Base-by-base conservation (phyloP, 2,797 vertebrate species). In the Tokudaia muenninki region DNA sequence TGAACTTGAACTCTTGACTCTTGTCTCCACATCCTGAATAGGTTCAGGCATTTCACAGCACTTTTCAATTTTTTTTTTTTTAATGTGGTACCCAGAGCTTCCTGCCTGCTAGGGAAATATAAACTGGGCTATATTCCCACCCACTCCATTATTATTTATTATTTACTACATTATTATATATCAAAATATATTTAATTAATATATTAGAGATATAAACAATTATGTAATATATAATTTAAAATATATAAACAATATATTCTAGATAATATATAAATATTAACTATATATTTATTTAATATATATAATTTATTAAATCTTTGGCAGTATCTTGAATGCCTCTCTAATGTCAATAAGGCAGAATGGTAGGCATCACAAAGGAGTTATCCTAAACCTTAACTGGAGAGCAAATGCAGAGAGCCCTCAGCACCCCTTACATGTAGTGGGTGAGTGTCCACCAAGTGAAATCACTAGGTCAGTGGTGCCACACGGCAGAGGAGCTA, bases 341-440 rank as follows among this genome's bases (percentile, higher is more conserved):
- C 26, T 78, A 67, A 92, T 75, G 11, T 91, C 79, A 65, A 11
- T 7, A 55, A 55, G 74, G 31, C 11, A 50, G 37, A 57, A 50
- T 55, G 37, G 86, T 24, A 72, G 47, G 24, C 74, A 61, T 90
- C 34, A 63, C 44, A 82, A 75, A 37, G 47, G 29, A 57, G 41
- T 93, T 84, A 52, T 74, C 88, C 61, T 96, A 61, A 55, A 92
- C 65, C 26, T 78, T 61, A 77, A 78, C 3, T 26, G 79, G 81
- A 92, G 87, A 52, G 84, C 70, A 84, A 50, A 61, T 59, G 61
- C 26, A 57, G 78, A 88, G 92, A 87, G 57, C 16, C 80, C 41
- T 82, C 61, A 52, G 31, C 11, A 74, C 19, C n/a, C 6, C 37
- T 83, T 52, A 80, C 72, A 52, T 75, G 44, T 41, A 41, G 50